phyloP scores from a whole-genome alignment of 2,888 invertebrate genomes.

The Pammene aurita region DNA sequence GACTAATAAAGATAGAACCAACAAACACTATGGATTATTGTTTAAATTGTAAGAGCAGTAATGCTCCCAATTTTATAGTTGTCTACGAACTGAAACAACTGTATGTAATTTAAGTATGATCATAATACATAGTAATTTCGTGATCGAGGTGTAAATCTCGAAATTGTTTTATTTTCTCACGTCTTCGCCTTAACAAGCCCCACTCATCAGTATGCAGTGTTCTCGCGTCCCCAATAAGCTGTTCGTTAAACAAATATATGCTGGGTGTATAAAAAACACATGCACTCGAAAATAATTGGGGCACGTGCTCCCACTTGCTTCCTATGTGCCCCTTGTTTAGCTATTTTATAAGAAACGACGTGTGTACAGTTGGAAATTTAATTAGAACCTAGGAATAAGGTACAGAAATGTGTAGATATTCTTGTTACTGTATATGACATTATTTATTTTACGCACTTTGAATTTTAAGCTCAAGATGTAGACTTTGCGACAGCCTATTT shows the following conservation, averaged over 20 bases:
- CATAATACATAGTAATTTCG: no score
- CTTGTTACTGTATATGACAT: background rate
- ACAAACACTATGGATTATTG: no score
- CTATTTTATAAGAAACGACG: background rate
- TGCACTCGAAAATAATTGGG: slow-evolving; percentile 43
- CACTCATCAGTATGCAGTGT: slow-evolving; percentile 42
- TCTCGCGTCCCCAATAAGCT: slow-evolving; percentile 42
- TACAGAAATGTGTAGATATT: background rate
- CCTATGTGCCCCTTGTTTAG: slow-evolving; percentile 21
- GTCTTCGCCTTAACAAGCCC: slow-evolving; percentile 36
- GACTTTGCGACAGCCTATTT: no score
- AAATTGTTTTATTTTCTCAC: no score
- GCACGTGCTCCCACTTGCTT: slow-evolving; percentile 37
- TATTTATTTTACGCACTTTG: background rate
- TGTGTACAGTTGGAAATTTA: background rate
- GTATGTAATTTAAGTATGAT: no score
- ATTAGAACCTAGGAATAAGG: background rate
- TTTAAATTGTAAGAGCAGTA: no score
- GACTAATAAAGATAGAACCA: no score
- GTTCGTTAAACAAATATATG: slow-evolving; percentile 43
- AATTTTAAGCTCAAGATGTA: background rate
- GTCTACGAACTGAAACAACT: no score
- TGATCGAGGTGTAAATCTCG: no score
- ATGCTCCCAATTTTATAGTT: no score
- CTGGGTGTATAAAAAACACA: slow-evolving; percentile 42